phyloP scores from a whole-genome alignment of 2,888 invertebrate genomes.

The Odontomyia ornata region DNA sequence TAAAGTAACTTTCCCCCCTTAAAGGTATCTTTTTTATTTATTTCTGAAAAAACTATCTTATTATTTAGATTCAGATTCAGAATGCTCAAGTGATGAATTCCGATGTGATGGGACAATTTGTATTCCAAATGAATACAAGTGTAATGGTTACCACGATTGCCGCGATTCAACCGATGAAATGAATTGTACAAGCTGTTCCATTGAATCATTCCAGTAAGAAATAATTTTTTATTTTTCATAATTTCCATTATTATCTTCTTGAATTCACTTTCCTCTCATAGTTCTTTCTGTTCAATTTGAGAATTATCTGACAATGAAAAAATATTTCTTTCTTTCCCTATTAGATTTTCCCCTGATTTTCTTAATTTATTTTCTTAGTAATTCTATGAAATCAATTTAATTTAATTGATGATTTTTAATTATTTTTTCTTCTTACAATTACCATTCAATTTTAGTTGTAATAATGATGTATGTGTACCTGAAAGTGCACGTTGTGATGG shows the following conservation, averaged over 20 bases:
- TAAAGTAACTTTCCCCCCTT: too few species aligned
- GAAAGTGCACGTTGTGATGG: slow-evolving; percentile 69
- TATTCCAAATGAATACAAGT: slow-evolving; percentile 67
- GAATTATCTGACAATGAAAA: background rate
- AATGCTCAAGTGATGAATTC: slow-evolving; percentile 65
- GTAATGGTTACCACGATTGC: slow-evolving; percentile 66
- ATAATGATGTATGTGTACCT: slow-evolving; percentile 72
- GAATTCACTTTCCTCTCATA: background rate
- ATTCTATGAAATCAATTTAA: too few species aligned
- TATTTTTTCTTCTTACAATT: background rate
- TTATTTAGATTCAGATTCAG: slow-evolving; percentile 59
- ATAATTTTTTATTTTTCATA: slow-evolving; percentile 34
- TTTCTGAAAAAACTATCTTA: too few species aligned
- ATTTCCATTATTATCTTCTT: background rate
- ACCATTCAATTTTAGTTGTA: slow-evolving; percentile 61
- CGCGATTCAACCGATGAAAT: slow-evolving; percentile 67
- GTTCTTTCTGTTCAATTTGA: background rate
- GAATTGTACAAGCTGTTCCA: slow-evolving; percentile 63
- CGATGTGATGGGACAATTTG: slow-evolving; percentile 71
- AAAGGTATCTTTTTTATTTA: too few species aligned
- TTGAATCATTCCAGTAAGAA: slow-evolving; percentile 63
- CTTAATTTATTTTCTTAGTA: too few species aligned
- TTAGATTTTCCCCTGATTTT: too few species aligned
- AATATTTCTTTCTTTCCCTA: background rate
- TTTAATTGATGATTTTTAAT: too few species aligned